Evolutionary conservation across 2,888 invertebrate genomes (phyloP).

Genomic region (Seladonia tumulorum): DNA sequence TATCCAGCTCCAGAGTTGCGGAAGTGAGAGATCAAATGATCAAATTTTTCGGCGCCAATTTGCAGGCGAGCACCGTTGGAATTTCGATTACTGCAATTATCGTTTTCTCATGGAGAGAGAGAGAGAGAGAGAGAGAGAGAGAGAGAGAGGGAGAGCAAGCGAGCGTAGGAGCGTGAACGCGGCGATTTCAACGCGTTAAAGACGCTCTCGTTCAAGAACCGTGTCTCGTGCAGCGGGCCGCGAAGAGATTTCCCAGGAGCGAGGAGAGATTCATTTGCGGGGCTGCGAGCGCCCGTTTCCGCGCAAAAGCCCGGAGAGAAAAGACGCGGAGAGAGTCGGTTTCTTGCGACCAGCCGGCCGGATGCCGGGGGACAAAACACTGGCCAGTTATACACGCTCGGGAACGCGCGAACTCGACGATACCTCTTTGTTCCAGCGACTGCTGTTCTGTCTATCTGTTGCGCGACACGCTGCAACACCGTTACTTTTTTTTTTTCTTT

Average conservation of each 20-base stretch:
- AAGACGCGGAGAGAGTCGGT: not conserved
- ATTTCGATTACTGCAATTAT: not conserved
- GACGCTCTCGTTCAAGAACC: not conserved
- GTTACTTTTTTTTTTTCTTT: no score
- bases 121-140: no score
- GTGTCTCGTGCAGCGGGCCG: not conserved
- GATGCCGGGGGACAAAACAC: not conserved
- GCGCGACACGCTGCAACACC: not conserved
- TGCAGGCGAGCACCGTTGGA: not conserved
- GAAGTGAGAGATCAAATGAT: no score
- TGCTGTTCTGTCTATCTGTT: not conserved
- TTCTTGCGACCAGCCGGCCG: not conserved
- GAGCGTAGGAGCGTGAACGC: not conserved
- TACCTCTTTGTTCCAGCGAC: not conserved
- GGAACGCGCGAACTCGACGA: not conserved
- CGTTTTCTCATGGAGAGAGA: not conserved
- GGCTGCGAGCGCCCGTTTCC: not conserved
- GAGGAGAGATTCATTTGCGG: not conserved
- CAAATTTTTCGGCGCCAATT: not conserved
- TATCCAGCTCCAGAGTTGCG: no score
- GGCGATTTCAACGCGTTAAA: slow-evolving; percentile 4
- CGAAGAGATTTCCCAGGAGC: not conserved
- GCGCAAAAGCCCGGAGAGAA: not conserved
- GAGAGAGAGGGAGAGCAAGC: no score
- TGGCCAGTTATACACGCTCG: not conserved